phyloP scores from a whole-genome alignment of 92 coral and sea anemone genomes.

The Epizoanthus rinbou region DNA sequence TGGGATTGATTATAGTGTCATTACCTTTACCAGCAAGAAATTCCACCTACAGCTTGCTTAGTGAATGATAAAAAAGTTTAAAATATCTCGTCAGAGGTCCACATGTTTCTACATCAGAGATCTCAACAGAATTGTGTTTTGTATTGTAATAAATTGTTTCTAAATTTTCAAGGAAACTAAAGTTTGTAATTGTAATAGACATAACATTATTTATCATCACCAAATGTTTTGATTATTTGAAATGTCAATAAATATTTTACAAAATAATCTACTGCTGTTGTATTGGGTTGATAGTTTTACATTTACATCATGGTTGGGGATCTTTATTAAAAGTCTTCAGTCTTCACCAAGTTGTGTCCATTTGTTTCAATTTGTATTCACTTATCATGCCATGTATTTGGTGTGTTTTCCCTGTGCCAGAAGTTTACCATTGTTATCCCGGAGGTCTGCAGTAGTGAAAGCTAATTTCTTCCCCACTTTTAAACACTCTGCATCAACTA shows the following conservation, averaged over 20 bases:
- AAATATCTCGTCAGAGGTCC: too few relatives aligned
- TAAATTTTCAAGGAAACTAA: slow-evolving; percentile 1
- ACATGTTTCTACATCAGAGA: too few relatives aligned
- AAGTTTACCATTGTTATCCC: slow-evolving; percentile 70
- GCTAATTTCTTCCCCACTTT: slow-evolving; percentile 77
- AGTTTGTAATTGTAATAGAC: not conserved
- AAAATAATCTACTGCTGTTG: not conserved
- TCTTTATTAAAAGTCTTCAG: too few relatives aligned
- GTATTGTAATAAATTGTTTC: not conserved
- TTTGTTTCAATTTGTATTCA: not conserved
- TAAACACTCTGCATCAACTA: slow-evolving; percentile 75
- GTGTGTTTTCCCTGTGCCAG: slow-evolving; percentile 89
- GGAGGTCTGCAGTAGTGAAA: slow-evolving; percentile 83
- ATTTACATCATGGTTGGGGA: not conserved
- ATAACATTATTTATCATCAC: not conserved
- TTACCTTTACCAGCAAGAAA: too few relatives aligned
- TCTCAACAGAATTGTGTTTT: not conserved
- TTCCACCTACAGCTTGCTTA: too few relatives aligned
- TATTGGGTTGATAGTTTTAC: not conserved
- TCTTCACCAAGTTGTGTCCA: not conserved
- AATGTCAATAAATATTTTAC: not conserved
- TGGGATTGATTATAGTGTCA: too few relatives aligned
- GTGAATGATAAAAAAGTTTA: too few relatives aligned
- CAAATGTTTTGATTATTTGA: not conserved
- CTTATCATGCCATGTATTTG: slow-evolving; percentile 59